Evolutionary conservation across 2,797 vertebrate genomes (phyloP).

Genomic region (Falco naumanni): DNA sequence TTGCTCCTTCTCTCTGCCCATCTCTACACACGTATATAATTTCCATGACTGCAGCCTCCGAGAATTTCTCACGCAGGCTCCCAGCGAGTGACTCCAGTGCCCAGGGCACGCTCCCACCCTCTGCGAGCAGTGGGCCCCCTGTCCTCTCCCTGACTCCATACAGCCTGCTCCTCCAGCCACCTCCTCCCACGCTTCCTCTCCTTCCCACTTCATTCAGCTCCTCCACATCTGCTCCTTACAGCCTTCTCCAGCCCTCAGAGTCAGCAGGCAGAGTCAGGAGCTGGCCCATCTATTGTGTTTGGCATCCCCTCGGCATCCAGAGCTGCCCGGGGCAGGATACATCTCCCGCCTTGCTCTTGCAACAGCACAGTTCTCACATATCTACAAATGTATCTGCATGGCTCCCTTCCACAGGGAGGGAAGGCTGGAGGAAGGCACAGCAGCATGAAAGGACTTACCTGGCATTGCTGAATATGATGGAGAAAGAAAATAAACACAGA

Average conservation of each 20-base stretch:
- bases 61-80: background rate
- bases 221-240: background rate
- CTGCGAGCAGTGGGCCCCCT: background rate
- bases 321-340: background rate
- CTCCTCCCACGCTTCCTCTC: background rate
- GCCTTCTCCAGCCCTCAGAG: background rate
- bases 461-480: background rate
- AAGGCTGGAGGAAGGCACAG: background rate
- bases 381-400: background rate
- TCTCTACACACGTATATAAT: accelerated
- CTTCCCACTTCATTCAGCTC: background rate
- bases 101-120: conserved; percentile 35
- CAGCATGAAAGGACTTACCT: background rate
- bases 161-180: background rate
- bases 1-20: background rate
- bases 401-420: background rate
- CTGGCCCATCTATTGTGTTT: background rate
- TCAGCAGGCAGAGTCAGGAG: background rate
- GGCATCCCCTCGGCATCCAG: background rate
- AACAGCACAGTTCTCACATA: background rate
- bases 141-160: conserved; percentile 19
- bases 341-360: background rate
- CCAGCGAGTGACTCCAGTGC: background rate
- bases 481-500: background rate
- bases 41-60: conserved; percentile 16